Conservation (phyloP, 2,888 invertebrate species). For the Lasioglossum figueresi region DNA sequence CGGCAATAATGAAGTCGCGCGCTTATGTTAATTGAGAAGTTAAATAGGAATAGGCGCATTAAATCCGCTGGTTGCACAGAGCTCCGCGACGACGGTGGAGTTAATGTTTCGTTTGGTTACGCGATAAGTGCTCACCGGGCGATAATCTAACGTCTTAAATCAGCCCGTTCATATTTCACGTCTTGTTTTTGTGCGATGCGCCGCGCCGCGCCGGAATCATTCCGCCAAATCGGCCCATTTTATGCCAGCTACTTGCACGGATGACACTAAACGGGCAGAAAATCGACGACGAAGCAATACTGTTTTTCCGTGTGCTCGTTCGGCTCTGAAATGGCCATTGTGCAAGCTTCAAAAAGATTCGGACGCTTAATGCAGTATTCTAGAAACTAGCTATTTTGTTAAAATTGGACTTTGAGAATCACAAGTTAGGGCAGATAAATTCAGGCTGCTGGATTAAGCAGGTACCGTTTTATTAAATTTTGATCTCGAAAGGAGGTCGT, state of each 20-base stretch:
- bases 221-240: not conserved
- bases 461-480: not conserved
- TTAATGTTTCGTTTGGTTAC: slow-evolving; percentile 74
- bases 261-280: not conserved
- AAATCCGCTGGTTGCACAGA: slow-evolving; percentile 68
- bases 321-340: not conserved
- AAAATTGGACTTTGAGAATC: not conserved
- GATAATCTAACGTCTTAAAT: slow-evolving; percentile 74
- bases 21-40: slow-evolving; percentile 80
- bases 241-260: not conserved
- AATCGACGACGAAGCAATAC: not conserved
- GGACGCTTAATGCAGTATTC: not conserved
- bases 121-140: slow-evolving; percentile 75
- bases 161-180: slow-evolving; percentile 50
- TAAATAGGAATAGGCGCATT: slow-evolving; percentile 80
- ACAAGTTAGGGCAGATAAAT: not conserved
- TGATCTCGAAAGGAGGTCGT: not conserved
- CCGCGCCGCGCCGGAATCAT: not conserved
- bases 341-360: not conserved
- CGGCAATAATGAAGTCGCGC: slow-evolving; percentile 77
- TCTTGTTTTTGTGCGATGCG: slow-evolving; percentile 13
- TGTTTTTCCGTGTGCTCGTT: not conserved
- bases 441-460: not conserved
- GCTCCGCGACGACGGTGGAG: slow-evolving; percentile 67
- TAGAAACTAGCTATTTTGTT: not conserved